Evolutionary conservation across 2,113 vertebrate species (phyloP).

Genomic region (Anoura caudifer): DNA sequence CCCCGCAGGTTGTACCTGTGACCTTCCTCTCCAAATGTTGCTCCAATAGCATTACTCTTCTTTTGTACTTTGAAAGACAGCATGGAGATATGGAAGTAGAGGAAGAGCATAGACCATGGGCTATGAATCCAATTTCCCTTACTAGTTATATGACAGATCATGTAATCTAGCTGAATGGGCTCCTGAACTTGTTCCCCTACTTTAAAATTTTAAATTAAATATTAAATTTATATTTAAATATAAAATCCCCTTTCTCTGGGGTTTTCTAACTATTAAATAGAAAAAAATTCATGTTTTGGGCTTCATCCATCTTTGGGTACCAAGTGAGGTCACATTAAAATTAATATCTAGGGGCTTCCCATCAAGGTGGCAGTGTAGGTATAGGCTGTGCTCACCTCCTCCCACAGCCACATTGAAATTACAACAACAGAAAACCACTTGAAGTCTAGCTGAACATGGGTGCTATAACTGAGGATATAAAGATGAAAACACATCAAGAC

Average conservation of each 20-base stretch:
- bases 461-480: no score
- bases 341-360: neutral
- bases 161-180: neutral
- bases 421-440: no score
- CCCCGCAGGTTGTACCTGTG: neutral
- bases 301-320: neutral
- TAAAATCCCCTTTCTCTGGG: neutral
- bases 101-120: neutral
- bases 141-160: neutral
- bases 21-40: neutral
- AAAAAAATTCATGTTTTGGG: neutral
- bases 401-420: neutral
- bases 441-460: no score
- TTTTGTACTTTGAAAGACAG: neutral
- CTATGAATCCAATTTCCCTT: neutral
- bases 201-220: neutral
- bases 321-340: neutral
- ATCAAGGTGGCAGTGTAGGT: neutral
- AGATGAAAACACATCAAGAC: no score
- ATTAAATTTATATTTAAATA: neutral
- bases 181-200: neutral
- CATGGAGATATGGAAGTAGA: neutral
- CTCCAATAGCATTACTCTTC: neutral
- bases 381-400: neutral
- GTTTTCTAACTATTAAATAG: neutral